Evolutionary conservation across 2,888 invertebrate species (phyloP).

Genomic region (Drosophila vallismaia): DNA sequence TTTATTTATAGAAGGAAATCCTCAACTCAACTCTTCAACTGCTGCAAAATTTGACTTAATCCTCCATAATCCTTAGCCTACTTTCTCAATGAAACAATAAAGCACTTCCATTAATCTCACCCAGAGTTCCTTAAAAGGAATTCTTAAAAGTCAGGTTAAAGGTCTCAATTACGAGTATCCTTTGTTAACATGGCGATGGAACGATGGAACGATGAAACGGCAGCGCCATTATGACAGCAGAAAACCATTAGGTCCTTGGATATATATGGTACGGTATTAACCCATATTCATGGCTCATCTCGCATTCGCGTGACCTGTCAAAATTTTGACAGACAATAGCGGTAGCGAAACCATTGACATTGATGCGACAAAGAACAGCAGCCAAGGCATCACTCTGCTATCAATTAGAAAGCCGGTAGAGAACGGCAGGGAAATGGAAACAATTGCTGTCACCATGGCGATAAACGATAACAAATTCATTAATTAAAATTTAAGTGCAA

Average conservation of each 20-base stretch:
- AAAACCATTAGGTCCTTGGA: conserved; percentile 18
- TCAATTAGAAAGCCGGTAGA: conserved; percentile 36
- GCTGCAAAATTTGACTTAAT: not conserved
- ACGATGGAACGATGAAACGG: not conserved
- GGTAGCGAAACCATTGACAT: conserved; percentile 31
- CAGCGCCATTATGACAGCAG: conserved; percentile 14
- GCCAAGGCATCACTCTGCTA: conserved; percentile 12
- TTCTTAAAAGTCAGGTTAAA: conserved; percentile 16
- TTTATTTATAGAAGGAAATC: not conserved
- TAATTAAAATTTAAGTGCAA: conserved; percentile 62
- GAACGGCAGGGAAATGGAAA: conserved; percentile 39
- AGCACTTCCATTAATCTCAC: not conserved
- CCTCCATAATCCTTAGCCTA: not conserved
- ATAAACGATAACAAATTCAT: conserved; percentile 68
- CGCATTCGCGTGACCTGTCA: conserved; percentile 48
- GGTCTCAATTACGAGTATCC: conserved; percentile 24
- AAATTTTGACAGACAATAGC: conserved; percentile 45
- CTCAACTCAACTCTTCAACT: not conserved
- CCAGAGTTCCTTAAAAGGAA: not conserved
- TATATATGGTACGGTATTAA: conserved; percentile 22
- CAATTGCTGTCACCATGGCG: conserved; percentile 56
- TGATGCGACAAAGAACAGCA: conserved; percentile 25
- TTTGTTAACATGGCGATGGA: conserved; percentile 22
- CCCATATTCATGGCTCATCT: conserved; percentile 37
- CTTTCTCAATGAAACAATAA: not conserved